These are phyloP conservation scores for Elephas maximus DNA, from an alignment of 2,113 vertebrate species.

Conservation along the genomic window DNA sequence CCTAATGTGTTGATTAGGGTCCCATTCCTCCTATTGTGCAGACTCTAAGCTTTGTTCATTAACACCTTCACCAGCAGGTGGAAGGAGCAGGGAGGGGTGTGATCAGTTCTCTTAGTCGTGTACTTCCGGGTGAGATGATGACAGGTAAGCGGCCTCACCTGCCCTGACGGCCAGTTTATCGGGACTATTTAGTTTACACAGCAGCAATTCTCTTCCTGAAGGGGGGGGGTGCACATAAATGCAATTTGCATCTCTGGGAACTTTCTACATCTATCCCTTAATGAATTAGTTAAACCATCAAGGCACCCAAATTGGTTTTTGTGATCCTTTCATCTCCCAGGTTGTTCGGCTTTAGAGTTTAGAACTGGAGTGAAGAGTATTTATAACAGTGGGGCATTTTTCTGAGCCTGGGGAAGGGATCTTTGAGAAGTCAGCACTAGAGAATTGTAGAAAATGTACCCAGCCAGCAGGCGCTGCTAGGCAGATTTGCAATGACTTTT, in stretches of 20 bases:
- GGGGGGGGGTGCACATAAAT: conserved; percentile 12
- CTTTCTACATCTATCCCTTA: conserved; percentile 39
- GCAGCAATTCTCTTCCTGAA: neutral
- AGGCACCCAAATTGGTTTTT: conserved; percentile 48
- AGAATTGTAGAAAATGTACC: conserved; percentile 27
- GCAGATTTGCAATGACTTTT: neutral
- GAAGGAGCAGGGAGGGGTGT: neutral
- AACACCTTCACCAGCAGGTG: neutral
- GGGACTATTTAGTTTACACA: neutral
- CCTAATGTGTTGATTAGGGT: neutral
- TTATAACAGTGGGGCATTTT: conserved; percentile 58
- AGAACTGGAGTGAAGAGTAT: conserved; percentile 47
- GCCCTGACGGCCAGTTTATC: neutral
- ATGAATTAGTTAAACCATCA: conserved; percentile 67
- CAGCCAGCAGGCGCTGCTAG: neutral
- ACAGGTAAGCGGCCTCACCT: neutral
- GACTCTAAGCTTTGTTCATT: conserved; percentile 1
- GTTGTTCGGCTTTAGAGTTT: conserved; percentile 71
- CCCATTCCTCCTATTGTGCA: neutral
- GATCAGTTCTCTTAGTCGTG: neutral
- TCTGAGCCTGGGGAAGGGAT: neutral
- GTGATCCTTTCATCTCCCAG: conserved; percentile 57
- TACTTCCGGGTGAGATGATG: neutral
- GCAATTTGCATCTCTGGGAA: conserved; percentile 2
- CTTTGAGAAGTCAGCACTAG: conserved; percentile 38